A percentile compares a stretch with the other conserved stretches of the same genome.
phyloP scores from a whole-genome alignment of 2,797 vertebrate genomes.

The Thripadectes ignobilis region DNA sequence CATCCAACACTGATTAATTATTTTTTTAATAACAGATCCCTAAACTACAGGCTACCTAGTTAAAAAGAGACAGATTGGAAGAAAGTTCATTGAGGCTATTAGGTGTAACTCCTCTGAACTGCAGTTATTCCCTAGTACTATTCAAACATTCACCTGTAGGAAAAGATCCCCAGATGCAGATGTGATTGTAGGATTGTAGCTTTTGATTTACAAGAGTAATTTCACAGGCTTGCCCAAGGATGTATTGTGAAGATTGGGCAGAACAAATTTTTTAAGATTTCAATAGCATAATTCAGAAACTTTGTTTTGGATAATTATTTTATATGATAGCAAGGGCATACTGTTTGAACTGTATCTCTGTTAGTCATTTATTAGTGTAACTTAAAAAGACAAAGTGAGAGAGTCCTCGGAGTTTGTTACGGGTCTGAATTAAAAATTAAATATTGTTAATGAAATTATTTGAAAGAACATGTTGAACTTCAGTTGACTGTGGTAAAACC shows the following conservation, averaged over 20 bases:
- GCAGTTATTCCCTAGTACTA: not conserved
- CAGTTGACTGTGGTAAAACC: not conserved
- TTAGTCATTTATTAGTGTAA: not conserved
- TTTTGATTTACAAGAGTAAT: not conserved
- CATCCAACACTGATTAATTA: not conserved
- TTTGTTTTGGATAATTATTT: not conserved
- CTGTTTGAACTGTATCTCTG: not conserved
- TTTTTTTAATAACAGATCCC: not conserved
- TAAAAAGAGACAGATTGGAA: not conserved
- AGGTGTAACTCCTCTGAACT: not conserved
- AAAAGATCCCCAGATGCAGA: not conserved
- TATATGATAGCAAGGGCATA: not conserved
- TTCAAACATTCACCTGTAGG: not conserved
- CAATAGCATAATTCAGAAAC: not conserved
- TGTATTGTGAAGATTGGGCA: not conserved
- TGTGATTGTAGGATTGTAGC: not conserved
- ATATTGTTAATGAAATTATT: not conserved
- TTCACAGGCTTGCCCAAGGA: not conserved
- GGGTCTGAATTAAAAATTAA: not conserved
- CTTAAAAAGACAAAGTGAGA: not conserved
- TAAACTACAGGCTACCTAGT: not conserved
- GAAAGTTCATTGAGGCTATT: not conserved
- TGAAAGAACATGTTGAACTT: not conserved
- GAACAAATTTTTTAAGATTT: not conserved
- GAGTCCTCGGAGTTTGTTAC: not conserved